These are phyloP conservation scores for Pseudomyrmex gracilis DNA, from an alignment of 1,140 invertebrate species.

Conservation along the genomic window DNA sequence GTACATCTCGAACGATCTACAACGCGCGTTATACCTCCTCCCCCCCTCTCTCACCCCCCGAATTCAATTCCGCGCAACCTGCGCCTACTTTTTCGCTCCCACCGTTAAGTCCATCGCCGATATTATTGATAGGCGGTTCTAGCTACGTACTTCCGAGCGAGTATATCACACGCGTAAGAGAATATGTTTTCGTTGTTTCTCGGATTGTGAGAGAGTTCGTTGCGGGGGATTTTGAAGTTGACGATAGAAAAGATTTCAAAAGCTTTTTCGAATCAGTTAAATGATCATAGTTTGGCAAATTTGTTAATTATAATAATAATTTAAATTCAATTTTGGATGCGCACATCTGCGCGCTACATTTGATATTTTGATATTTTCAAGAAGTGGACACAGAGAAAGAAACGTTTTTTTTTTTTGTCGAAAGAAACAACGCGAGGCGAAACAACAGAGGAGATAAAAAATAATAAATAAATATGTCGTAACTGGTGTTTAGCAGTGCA, in stretches of 20 bases:
- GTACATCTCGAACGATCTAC: conserved; percentile 71
- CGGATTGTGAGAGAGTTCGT: too few relatives aligned
- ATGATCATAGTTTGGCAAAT: too few relatives aligned
- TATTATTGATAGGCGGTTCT: conserved; percentile 69
- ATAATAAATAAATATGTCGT: conserved; percentile 54
- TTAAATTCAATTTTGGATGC: too few relatives aligned
- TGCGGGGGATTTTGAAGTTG: too few relatives aligned
- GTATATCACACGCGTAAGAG: conserved; percentile 10
- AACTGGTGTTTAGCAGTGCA: conserved; percentile 93
- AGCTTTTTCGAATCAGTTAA: too few relatives aligned
- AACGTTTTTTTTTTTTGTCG: too few relatives aligned
- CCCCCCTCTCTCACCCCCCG: neutral
- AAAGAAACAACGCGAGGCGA: neutral
- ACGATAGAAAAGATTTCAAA: too few relatives aligned
- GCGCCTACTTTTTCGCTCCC: conserved; percentile 73
- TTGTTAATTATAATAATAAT: too few relatives aligned
- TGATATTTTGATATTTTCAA: too few relatives aligned
- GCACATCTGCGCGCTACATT: too few relatives aligned
- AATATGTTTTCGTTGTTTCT: conserved; percentile 28
- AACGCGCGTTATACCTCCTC: conserved; percentile 33
- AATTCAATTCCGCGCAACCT: conserved; percentile 70
- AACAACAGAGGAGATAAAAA: conserved; percentile 21
- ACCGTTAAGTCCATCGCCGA: conserved; percentile 68
- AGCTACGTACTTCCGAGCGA: conserved; percentile 33
- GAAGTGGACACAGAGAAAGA: too few relatives aligned